phyloP scores from a whole-genome alignment of 2,797 vertebrate species.

The Silurus lanzhouensis region DNA sequence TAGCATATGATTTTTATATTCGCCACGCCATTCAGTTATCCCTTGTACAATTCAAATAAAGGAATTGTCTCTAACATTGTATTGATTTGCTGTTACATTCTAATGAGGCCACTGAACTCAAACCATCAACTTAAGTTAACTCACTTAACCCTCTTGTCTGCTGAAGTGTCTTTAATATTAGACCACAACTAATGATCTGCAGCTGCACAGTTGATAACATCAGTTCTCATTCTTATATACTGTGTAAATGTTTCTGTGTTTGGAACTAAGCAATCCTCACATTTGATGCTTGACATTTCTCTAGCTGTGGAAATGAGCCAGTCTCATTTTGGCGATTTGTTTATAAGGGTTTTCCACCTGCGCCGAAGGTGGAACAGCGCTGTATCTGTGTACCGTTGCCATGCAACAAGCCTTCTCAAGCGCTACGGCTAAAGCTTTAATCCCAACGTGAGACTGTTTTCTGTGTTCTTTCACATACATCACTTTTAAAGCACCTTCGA shows the following conservation, averaged over 20 bases:
- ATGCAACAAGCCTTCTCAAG: conserved; percentile 43
- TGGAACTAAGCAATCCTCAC: background rate
- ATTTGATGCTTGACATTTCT: background rate
- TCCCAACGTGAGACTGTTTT: conserved; percentile 11
- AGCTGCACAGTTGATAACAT: background rate
- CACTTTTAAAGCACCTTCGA: conserved; percentile 25
- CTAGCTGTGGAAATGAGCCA: background rate
- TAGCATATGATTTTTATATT: background rate
- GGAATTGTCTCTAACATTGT: background rate
- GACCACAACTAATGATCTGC: background rate
- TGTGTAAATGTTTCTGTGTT: background rate
- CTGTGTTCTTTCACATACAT: conserved; percentile 42
- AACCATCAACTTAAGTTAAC: background rate
- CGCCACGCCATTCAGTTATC: background rate
- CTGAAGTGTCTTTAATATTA: background rate
- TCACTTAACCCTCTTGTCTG: background rate
- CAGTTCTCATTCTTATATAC: background rate
- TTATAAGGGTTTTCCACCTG: conserved; percentile 29
- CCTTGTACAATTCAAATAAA: background rate
- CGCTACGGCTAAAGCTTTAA: conserved; percentile 23
- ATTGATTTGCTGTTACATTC: background rate
- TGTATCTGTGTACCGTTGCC: conserved; percentile 45
- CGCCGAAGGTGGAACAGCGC: background rate
- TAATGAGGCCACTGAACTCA: background rate
- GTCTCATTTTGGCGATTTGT: conserved; percentile 1